Percentiles rank a stretch among this genome's conserved stretches.
Evolutionary conservation across 2,113 vertebrate genomes (phyloP).

Genomic region (Hippolais icterina): DNA sequence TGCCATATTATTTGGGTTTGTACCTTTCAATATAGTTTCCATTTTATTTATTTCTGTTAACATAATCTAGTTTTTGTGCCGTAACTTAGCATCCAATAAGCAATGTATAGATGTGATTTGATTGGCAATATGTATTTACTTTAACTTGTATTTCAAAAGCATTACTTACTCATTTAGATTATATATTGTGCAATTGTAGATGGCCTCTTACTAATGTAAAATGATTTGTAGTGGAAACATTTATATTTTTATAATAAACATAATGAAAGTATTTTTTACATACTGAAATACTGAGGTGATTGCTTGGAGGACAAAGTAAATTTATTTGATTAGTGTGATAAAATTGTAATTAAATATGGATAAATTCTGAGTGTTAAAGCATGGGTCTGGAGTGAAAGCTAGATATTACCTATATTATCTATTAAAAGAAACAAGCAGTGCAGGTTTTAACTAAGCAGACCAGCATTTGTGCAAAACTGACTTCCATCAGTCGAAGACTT

Average conservation of each 20-base stretch:
- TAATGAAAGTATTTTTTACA: slow-evolving; percentile 99
- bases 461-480: slow-evolving; percentile 17
- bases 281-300: slow-evolving; percentile 81
- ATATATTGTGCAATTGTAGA: slow-evolving; percentile 91
- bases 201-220: slow-evolving; percentile 99
- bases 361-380: slow-evolving; percentile 43
- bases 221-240: slow-evolving; percentile 99
- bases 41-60: slow-evolving; percentile 96
- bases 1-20: slow-evolving; percentile 67
- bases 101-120: slow-evolving; percentile 83
- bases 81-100: slow-evolving; percentile 83
- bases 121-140: slow-evolving; percentile 84
- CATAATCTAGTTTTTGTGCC: slow-evolving; percentile 79
- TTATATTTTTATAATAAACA: slow-evolving; percentile 99
- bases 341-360: slow-evolving; percentile 45
- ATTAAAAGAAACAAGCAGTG: slow-evolving; percentile 1
- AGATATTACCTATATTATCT: slow-evolving; percentile 46
- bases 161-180: slow-evolving; percentile 79
- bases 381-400: slow-evolving; percentile 43
- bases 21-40: slow-evolving; percentile 79
- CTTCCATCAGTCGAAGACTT: slow-evolving; percentile 7
- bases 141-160: slow-evolving; percentile 78
- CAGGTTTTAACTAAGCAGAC: slow-evolving; percentile 6
- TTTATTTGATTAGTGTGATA: slow-evolving; percentile 59
- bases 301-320: slow-evolving; percentile 71